Base-by-base conservation (phyloP, 2,797 vertebrate genomes). In the Catharus ustulatus region DNA sequence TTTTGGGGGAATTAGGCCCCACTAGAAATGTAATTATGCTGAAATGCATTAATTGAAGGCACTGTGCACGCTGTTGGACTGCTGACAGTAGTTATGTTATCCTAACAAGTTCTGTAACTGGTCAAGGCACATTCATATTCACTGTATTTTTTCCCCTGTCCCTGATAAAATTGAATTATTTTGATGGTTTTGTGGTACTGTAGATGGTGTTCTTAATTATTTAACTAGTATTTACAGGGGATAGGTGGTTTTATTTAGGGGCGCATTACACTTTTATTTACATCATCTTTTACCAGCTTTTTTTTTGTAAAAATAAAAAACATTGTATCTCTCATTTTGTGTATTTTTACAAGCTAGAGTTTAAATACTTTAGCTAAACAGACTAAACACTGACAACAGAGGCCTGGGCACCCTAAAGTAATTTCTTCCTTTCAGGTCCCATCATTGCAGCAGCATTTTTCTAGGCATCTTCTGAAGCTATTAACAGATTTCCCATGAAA, bases 191-290 rank as follows among this genome's bases (percentile, higher is more conserved):
- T 98, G 98, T 99, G 98, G 98, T 99, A 99, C 98, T 98, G 98
- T 99, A 98, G 98, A 98, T 98, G 98, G 98, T 98, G 98, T 98
- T 98, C 97, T 98, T 99, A 98, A 98, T 98, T 98, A 98, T 99
- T 99, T 98, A 98, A 98, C 98, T 98, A 98, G 97, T 97, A 98
- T 98, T 98, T 98, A 98, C 98, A 55, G 96, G 97, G 97, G 96
- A 98, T 81, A 97, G 97, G 97, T 97, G 98, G 97, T 98, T 98
- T 98, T 98, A 98, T 98, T 98, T 98, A 98, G 98, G 97, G 96
- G 97, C 75, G 95, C 98, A 98, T 98, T 98, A 97, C 97, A 96
- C 80, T 94, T 97, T 97, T 95, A 94, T 96, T 98, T 92, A 96
- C 97, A 95, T 98, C 97, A 98, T 98, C 96, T 98, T 98, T 98